Evolutionary conservation across 2,888 invertebrate genomes (phyloP), one percentile per base, ranked within the genome.

Genomic region (Pecten maximus): DNA sequence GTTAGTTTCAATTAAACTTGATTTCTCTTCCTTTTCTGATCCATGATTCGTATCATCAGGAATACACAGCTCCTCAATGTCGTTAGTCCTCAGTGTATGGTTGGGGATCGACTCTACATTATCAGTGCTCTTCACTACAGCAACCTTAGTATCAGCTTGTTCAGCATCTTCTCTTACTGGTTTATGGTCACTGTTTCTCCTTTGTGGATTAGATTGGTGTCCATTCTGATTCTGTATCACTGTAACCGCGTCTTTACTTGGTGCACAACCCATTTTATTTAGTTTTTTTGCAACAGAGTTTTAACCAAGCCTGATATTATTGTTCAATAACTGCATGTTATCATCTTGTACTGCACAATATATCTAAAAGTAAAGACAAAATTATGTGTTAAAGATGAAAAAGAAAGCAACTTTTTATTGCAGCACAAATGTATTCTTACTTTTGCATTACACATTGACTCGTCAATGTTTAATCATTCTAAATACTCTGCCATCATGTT

Each of bases 251-350:
- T 74, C 74, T 74, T 74, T 1, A 35, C 74, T 74, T 74, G 74
- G 74, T 74, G 35, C 74, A 74, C 74, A 74, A 28, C 74, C 74
- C 74, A 74, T 74, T 74, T 74, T 74, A 28, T 23, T 74, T 3
- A 35, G 74, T 35, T 74, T 54, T 54, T 54, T 54, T 19, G 12
- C 28, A 15, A 74, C 1, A n/a, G 54, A 54, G 23, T 54, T 54
- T 6, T 74, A 74, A 23, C 15, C 1, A 3, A 28, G 35, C 23
- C 8, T 74, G 35, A 74, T 74, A 35, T 74, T 28, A 74, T 10
- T 35, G 28, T 28, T 74, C 74, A 74, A 74, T 74, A 4, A 28
- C 28, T 74, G 74, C 35, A 74, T 74, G 12, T 8, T 12, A 28
- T 74, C 74, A 28, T 74, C 74, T 74, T 10, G 23, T 35, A 12